These are phyloP conservation scores for Aspidiotus rigidus DNA, from an alignment of 2,888 invertebrate species.

Conservation along the genomic window DNA sequence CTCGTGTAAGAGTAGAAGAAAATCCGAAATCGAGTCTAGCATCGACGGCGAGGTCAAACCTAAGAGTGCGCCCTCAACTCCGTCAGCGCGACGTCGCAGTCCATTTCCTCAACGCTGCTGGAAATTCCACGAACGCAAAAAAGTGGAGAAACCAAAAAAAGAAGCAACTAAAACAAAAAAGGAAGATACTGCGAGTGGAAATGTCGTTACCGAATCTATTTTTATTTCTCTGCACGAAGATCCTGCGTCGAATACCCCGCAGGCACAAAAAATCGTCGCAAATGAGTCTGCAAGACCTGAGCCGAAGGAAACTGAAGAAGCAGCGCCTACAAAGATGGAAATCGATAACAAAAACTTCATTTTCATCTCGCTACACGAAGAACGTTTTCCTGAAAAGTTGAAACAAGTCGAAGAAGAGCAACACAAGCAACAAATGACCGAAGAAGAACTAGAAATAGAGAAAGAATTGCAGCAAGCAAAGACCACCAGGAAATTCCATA, in stretches of 20 bases:
- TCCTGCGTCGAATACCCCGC: neutral
- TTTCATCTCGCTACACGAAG: constrained; percentile 37
- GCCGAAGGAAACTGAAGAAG: neutral
- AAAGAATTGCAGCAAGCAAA: constrained; percentile 5
- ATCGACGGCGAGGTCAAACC: neutral
- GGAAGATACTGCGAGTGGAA: neutral
- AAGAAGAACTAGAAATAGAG: constrained; percentile 15
- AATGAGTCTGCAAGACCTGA: neutral
- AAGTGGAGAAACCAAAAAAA: constrained; percentile 1
- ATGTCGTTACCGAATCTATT: constrained; percentile 10
- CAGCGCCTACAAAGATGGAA: constrained; percentile 1
- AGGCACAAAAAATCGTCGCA: neutral
- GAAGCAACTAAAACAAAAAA: neutral
- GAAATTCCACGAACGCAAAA: constrained; percentile 9
- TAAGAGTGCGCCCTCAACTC: constrained; percentile 19
- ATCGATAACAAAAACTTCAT: constrained; percentile 34
- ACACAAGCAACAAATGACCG: neutral
- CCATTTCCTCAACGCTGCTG: constrained; percentile 24
- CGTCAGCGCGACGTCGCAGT: constrained; percentile 9
- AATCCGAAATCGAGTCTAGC: constrained; percentile 12
- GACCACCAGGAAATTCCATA: constrained; percentile 18
- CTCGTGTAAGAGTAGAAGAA: constrained; percentile 44
- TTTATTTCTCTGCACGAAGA: constrained; percentile 25
- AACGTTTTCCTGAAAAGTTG: constrained; percentile 28
- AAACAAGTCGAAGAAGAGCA: neutral